A percentile compares a stretch with the other conserved stretches of the same genome.
These are phyloP conservation scores for Agrilus planipennis DNA, from an alignment of 1,140 invertebrate species.

Conservation along the genomic window DNA sequence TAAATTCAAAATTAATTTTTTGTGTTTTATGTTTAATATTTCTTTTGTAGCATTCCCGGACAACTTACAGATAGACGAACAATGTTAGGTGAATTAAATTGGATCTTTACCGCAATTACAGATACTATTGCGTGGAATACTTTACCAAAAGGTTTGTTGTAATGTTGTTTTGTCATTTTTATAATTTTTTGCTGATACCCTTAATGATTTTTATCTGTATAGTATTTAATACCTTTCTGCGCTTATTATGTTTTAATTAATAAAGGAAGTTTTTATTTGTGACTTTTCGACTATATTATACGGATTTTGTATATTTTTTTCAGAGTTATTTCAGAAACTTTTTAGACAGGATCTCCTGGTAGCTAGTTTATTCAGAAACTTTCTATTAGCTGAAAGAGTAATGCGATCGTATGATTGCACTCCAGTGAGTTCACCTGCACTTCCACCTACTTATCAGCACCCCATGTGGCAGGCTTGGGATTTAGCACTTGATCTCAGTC, in stretches of 20 bases:
- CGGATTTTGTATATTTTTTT: constrained; percentile 20
- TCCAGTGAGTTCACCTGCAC: constrained; percentile 78
- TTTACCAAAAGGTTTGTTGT: constrained; percentile 60
- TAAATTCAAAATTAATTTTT: too few relatives aligned
- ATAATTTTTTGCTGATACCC: neutral
- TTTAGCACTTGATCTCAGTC: constrained; percentile 83
- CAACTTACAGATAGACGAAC: constrained; percentile 89
- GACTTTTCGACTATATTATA: neutral
- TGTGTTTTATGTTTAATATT: too few relatives aligned
- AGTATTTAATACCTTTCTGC: too few relatives aligned
- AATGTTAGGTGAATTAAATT: constrained; percentile 97
- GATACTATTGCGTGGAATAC: constrained; percentile 99
- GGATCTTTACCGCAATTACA: constrained; percentile 99
- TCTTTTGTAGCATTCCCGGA: constrained; percentile 86
- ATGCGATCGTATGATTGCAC: constrained; percentile 93
- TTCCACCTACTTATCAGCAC: constrained; percentile 84
- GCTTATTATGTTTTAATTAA: too few relatives aligned
- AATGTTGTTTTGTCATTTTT: neutral
- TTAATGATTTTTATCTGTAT: too few relatives aligned
- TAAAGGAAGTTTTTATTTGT: neutral
- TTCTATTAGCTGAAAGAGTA: constrained; percentile 90
- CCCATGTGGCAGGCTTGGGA: constrained; percentile 97
- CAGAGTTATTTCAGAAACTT: constrained; percentile 89
- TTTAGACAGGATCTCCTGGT: constrained; percentile 96
- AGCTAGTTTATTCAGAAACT: constrained; percentile 95